Percentiles rank a stretch among this genome's conserved stretches.
Conservation (phyloP, 2,797 vertebrate genomes). For the Betta splendens region DNA sequence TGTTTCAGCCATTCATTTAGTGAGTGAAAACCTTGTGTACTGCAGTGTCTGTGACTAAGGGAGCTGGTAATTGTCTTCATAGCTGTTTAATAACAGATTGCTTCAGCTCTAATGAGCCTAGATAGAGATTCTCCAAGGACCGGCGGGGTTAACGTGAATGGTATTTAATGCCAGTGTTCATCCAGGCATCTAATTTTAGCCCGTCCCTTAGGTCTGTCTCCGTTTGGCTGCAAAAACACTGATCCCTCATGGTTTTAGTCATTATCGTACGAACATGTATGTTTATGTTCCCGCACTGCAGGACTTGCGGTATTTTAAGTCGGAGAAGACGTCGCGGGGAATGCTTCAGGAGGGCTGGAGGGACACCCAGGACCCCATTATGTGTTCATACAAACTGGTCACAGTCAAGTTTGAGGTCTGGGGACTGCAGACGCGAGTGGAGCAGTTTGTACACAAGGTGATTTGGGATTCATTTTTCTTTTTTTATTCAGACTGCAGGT, state of each 20-base stretch:
- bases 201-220: conserved; percentile 5
- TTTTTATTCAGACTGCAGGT: no score
- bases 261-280: conserved; percentile 18
- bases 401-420: conserved; percentile 99
- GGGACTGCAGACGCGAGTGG: conserved; percentile 98
- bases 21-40: conserved; percentile 21
- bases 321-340: conserved; percentile 94
- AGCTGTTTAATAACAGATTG: conserved; percentile 35
- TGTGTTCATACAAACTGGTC: conserved; percentile 99
- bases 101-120: conserved; percentile 27
- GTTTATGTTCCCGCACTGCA: conserved; percentile 49
- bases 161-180: conserved; percentile 41
- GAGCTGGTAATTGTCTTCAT: conserved; percentile 30
- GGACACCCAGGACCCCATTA: conserved; percentile 92
- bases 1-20: conserved; percentile 13
- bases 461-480: no score
- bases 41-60: conserved; percentile 20
- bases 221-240: conserved; percentile 9
- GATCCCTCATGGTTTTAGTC: conserved; percentile 14
- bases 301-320: conserved; percentile 95
- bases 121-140: conserved; percentile 23
- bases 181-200: conserved; percentile 29
- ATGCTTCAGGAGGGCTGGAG: conserved; percentile 94
- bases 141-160: conserved; percentile 22
- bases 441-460: conserved; percentile 99